Base-by-base conservation (phyloP, 2,888 invertebrate genomes). In the Helobdella robusta region DNA sequence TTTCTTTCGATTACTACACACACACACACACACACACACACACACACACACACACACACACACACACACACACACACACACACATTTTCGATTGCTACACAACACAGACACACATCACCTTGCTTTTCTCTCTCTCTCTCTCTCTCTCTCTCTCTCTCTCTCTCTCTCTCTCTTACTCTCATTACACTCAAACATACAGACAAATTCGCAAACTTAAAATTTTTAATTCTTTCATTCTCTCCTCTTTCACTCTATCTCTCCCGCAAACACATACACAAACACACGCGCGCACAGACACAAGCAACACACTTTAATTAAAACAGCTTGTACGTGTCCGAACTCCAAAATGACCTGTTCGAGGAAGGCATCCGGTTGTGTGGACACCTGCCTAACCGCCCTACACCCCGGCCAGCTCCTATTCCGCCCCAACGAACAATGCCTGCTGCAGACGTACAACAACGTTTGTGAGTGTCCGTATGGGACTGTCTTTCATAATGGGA, bases 381-480 rank as follows among this genome's bases (percentile, higher is more conserved):
- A 59, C 15, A 59, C 59, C 5, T 59, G 59, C 20, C 34, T 35
- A 23, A 30, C 35, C 4, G n/a, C 36, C 25, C n/a, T 59, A 4
- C 15, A 5, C 18, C 15, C 35, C 59, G n/a, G n/a, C 11, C 20
- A 59, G n/a, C 35, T 32, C 3, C 6, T 36, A 23, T 59, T 18
- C 18, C 25, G 36, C 20, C 59, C 59, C 3, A 8, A 35, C 11
- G 36, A 32, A 4, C 32, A 28, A 4, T 59, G 59, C 59, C 11
- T 59, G 6, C 20, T 59, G 3, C 35, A 36, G 59, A 36, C 15
- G 20, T 59, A 35, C 40, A 59, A 59, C 59, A 36, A 32, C 36
- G 59, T 36, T 5, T 59, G 59, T 35, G 59, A 15, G 6, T 59
- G 59, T 20, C 59, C 59, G 3, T 15, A 35, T 3, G 20, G 28